phyloP scores from a whole-genome alignment of 2,888 invertebrate species.

The Himalopsyche japonica region DNA sequence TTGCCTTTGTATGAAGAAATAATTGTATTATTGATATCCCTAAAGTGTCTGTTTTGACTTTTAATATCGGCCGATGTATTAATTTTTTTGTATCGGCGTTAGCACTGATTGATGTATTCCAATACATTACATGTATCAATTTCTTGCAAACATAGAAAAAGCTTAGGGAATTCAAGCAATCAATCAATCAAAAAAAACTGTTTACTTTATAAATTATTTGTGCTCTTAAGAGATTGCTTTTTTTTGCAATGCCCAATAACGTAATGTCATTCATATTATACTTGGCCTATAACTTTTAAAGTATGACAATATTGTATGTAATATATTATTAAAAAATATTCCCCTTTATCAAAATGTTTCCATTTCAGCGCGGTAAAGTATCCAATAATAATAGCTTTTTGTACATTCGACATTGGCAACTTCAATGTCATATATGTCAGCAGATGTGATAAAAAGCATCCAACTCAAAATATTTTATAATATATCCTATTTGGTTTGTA shows the following conservation, averaged over 20 bases:
- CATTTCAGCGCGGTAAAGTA: too few species aligned
- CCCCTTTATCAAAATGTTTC: too few species aligned
- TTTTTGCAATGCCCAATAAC: background rate
- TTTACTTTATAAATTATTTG: background rate
- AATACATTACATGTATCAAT: background rate
- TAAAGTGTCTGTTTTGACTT: background rate
- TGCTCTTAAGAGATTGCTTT: background rate
- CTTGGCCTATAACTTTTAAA: too few species aligned
- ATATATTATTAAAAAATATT: too few species aligned
- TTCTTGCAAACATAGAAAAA: background rate
- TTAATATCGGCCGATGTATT: background rate
- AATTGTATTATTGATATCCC: background rate
- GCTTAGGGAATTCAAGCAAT: background rate
- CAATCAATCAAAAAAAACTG: background rate
- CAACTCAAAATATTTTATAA: too few species aligned
- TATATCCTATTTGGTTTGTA: too few species aligned
- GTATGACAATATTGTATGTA: too few species aligned
- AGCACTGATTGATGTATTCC: background rate
- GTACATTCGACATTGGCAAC: too few species aligned
- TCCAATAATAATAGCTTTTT: too few species aligned
- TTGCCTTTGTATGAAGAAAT: background rate
- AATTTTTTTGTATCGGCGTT: background rate
- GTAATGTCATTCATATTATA: too few species aligned
- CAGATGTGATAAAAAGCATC: too few species aligned
- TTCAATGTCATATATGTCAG: too few species aligned